Evolutionary conservation across 2,113 vertebrate species (phyloP).

Genomic region (Tetraodon nigroviridis): DNA sequence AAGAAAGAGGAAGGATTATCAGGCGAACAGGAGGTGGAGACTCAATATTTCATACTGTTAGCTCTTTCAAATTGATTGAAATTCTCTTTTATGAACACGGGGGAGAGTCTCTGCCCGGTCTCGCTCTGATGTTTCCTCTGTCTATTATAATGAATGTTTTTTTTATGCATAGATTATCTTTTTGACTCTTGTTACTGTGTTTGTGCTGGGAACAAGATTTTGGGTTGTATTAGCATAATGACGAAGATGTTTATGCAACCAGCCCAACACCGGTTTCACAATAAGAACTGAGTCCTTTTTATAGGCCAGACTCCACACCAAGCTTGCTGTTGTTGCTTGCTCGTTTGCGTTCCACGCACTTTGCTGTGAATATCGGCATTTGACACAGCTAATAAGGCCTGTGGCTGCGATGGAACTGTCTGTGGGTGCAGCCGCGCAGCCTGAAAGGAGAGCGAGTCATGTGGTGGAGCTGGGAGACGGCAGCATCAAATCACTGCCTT

Average conservation of each 20-base stretch:
- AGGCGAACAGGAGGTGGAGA: conserved; percentile 40
- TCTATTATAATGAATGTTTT: neutral
- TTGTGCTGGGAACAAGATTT: conserved; percentile 42
- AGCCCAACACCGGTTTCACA: conserved; percentile 48
- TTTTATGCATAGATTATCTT: neutral
- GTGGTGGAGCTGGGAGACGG: conserved; percentile 39
- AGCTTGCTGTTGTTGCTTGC: conserved; percentile 34
- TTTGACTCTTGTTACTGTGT: conserved; percentile 32
- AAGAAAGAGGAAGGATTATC: conserved; percentile 48
- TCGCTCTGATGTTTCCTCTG: conserved; percentile 3
- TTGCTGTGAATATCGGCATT: conserved; percentile 51
- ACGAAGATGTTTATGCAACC: conserved; percentile 61
- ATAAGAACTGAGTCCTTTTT: conserved; percentile 54
- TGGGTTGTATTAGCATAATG: conserved; percentile 57
- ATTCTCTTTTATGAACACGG: conserved; percentile 50
- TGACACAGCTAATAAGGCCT: conserved; percentile 60
- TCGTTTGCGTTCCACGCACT: conserved; percentile 9
- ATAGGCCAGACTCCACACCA: conserved; percentile 44
- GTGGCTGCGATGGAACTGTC: conserved; percentile 59
- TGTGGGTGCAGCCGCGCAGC: conserved; percentile 25
- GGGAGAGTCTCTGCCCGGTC: conserved; percentile 10
- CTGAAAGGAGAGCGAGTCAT: conserved; percentile 32
- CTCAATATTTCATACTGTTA: conserved; percentile 71
- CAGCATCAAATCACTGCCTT: conserved; percentile 40
- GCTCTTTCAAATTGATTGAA: conserved; percentile 56